Percentiles rank a stretch among this genome's conserved stretches.
phyloP scores from a whole-genome alignment of 2,797 vertebrate genomes.

The Sebastolobus altivelis region DNA sequence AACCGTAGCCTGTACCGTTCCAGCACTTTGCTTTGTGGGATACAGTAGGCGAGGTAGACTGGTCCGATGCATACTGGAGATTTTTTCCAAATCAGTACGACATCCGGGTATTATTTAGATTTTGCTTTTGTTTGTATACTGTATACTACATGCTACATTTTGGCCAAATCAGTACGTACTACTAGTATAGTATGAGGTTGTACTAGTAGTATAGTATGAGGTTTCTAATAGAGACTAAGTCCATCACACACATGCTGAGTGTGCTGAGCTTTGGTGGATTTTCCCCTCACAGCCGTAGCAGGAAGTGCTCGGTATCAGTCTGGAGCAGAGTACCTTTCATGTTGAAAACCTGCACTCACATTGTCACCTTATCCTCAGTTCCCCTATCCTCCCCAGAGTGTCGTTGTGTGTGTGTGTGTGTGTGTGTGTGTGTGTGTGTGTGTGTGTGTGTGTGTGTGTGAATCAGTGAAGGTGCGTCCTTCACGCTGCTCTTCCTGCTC shows the following conservation, averaged over 20 bases:
- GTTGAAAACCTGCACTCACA: constrained; percentile 35
- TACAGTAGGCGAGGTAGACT: no score
- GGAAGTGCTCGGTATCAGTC: not conserved
- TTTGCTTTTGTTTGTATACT: no score
- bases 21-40: no score
- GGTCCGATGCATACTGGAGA: no score
- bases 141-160: no score
- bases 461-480: constrained; percentile 52
- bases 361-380: constrained; percentile 38
- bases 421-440: not conserved
- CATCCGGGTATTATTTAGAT: no score
- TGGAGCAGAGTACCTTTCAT: constrained; percentile 22
- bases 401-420: constrained; percentile 10
- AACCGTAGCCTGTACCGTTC: no score
- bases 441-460: constrained; percentile 17
- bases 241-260: constrained; percentile 24
- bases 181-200: no score
- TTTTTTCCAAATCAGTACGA: no score
- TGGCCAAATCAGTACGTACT: no score
- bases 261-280: constrained; percentile 10
- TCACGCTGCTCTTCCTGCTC: constrained; percentile 62
- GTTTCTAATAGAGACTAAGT: no score
- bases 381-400: constrained; percentile 35
- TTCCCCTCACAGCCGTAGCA: constrained; percentile 7
- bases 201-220: no score